These are phyloP conservation scores for Pararge aegeria DNA, from an alignment of 1,140 invertebrate genomes.

Conservation along the genomic window DNA sequence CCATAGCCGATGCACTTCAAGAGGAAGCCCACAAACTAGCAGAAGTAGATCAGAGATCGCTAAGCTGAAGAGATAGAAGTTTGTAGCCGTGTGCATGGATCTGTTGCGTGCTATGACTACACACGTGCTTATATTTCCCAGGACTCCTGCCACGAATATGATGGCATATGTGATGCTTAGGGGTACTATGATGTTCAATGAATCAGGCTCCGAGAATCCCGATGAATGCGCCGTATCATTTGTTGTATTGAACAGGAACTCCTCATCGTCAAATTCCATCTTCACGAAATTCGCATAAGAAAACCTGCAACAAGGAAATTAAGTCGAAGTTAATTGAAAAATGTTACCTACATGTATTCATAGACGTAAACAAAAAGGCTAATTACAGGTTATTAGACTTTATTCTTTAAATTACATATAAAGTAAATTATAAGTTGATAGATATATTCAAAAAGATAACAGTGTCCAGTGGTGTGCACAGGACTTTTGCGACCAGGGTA, in stretches of 20 bases:
- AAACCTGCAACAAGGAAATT: conserved; percentile 38
- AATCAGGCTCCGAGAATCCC: conserved; percentile 65
- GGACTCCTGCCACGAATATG: conserved; percentile 89
- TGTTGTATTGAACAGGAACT: conserved; percentile 46
- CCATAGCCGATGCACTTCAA: conserved; percentile 91
- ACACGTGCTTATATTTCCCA: conserved; percentile 93
- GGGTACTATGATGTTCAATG: conserved; percentile 80
- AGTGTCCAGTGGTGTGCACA: too few species aligned
- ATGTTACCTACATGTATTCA: too few species aligned
- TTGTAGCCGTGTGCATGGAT: conserved; percentile 91
- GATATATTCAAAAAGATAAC: too few species aligned
- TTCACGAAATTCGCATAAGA: conserved; percentile 30
- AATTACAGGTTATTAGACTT: too few species aligned
- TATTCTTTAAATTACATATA: too few species aligned
- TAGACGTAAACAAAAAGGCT: too few species aligned
- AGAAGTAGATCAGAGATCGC: conserved; percentile 94
- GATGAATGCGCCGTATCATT: conserved; percentile 43
- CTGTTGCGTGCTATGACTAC: conserved; percentile 90
- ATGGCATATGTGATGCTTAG: conserved; percentile 86
- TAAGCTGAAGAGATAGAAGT: conserved; percentile 93
- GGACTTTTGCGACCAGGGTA: too few species aligned
- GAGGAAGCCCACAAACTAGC: conserved; percentile 86
- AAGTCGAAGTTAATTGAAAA: too few species aligned
- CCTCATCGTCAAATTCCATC: conserved; percentile 48
- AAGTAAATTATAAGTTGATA: too few species aligned